Conservation (phyloP, 2,797 vertebrate genomes). For the Onychomys leucogaster region DNA sequence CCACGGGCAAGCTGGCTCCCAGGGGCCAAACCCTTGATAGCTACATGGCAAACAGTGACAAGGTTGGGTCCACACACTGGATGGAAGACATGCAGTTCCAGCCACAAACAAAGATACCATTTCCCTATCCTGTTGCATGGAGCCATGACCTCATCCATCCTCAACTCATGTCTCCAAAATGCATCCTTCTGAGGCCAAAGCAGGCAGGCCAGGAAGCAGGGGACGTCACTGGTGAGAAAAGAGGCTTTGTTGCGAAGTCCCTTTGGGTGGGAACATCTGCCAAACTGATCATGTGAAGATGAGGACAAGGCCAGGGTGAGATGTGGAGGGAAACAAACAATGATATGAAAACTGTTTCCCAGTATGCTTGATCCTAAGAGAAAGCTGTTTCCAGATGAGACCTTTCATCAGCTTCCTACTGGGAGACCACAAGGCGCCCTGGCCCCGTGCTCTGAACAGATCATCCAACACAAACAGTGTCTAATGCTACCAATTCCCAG, state of each 20-base stretch:
- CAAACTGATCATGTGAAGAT: slow-evolving; percentile 80
- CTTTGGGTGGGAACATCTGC: slow-evolving; percentile 81
- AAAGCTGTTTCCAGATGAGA: slow-evolving; percentile 84
- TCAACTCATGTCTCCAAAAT: slow-evolving; percentile 80
- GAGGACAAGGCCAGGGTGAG: slow-evolving; percentile 74
- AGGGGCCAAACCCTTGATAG: slow-evolving; percentile 80
- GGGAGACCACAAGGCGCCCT: slow-evolving; percentile 67
- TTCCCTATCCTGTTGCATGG: slow-evolving; percentile 81
- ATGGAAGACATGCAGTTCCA: slow-evolving; percentile 59
- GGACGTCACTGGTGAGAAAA: slow-evolving; percentile 80
- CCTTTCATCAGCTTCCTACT: slow-evolving; percentile 70
- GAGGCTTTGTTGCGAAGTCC: slow-evolving; percentile 82
- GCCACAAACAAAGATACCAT: slow-evolving; percentile 17
- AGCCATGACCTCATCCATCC: slow-evolving; percentile 85
- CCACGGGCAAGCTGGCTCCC: slow-evolving; percentile 77
- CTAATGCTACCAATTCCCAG: not conserved
- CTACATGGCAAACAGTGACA: slow-evolving; percentile 70
- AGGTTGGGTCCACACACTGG: slow-evolving; percentile 77
- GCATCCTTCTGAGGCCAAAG: slow-evolving; percentile 80
- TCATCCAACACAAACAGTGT: slow-evolving; percentile 51
- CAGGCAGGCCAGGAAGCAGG: slow-evolving; percentile 75
- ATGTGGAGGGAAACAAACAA: slow-evolving; percentile 77
- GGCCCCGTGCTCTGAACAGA: not conserved
- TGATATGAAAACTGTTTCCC: slow-evolving; percentile 77
- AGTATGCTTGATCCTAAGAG: slow-evolving; percentile 61